Conservation (phyloP, 2,888 invertebrate genomes). For the Eulithis testata region DNA sequence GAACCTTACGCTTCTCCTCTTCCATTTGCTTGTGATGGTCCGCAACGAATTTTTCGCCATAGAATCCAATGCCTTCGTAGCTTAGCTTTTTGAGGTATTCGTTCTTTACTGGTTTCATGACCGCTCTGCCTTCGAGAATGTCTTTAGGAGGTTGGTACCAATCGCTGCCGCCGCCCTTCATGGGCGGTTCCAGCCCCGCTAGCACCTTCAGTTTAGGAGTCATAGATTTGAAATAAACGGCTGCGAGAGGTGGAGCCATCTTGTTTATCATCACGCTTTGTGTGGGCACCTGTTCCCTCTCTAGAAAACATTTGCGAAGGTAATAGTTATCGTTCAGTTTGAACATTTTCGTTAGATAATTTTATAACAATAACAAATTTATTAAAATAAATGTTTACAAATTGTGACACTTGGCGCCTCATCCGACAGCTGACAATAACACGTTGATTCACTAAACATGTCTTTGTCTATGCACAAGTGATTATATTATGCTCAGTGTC, state of each 20-base stretch:
- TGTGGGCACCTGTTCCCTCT: constrained; percentile 69
- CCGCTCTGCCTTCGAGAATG: constrained; percentile 59
- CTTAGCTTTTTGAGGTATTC: constrained; percentile 59
- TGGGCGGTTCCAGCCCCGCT: constrained; percentile 70
- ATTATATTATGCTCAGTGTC: no score
- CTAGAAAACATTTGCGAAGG: constrained; percentile 65
- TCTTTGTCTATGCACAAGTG: no score
- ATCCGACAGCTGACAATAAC: constrained; percentile 5
- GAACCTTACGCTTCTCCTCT: constrained; percentile 50
- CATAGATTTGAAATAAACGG: constrained; percentile 75
- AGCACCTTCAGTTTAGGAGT: constrained; percentile 60
- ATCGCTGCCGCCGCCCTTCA: constrained; percentile 71
- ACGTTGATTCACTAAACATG: background rate
- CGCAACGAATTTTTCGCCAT: constrained; percentile 54
- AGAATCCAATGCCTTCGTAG: constrained; percentile 57
- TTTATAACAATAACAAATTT: constrained; percentile 14
- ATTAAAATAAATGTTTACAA: constrained; percentile 26
- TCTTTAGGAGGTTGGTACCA: constrained; percentile 72
- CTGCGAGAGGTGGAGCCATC: constrained; percentile 67
- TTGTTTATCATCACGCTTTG: constrained; percentile 66
- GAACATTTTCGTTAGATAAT: constrained; percentile 46
- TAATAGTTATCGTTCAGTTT: constrained; percentile 65
- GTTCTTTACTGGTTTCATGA: constrained; percentile 64
- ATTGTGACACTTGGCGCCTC: constrained; percentile 18
- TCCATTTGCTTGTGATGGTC: constrained; percentile 54